Conservation (phyloP, 1,140 invertebrate genomes). For the Trichogramma pretiosum region DNA sequence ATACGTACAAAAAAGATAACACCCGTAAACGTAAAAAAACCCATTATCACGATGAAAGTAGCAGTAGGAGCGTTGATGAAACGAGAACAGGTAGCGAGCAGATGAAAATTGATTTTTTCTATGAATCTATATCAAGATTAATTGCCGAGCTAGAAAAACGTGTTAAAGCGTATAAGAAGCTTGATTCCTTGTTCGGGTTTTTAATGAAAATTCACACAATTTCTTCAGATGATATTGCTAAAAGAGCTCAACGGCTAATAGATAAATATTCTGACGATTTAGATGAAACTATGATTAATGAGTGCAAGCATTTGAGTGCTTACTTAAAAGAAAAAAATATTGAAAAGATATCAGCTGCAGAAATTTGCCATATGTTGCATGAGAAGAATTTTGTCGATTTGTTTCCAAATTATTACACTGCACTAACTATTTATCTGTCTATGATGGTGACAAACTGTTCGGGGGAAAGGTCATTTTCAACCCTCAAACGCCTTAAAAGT, state of each 20-base stretch:
- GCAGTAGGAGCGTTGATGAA: neutral
- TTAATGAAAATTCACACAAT: too few relatives aligned
- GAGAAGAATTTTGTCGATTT: neutral
- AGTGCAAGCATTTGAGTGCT: neutral
- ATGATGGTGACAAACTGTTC: neutral
- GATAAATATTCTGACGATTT: neutral
- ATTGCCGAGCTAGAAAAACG: neutral
- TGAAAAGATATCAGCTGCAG: neutral
- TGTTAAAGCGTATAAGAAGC: neutral
- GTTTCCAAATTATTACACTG: neutral
- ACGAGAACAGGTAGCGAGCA: neutral
- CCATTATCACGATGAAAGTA: neutral
- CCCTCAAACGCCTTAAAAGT: neutral
- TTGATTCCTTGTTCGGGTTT: too few relatives aligned
- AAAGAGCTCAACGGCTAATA: neutral
- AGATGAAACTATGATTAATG: neutral
- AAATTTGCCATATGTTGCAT: neutral
- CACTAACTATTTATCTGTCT: neutral
- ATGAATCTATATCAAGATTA: neutral
- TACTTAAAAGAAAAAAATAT: neutral
- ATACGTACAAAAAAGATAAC: too few relatives aligned
- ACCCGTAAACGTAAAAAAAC: too few relatives aligned
- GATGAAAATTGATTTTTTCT: neutral
- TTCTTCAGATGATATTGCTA: neutral
- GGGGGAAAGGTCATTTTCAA: neutral